Evolutionary conservation across 2,797 vertebrate species (phyloP), one percentile per base, ranked within the genome.

Genomic region (Eulemur coronatus): DNA sequence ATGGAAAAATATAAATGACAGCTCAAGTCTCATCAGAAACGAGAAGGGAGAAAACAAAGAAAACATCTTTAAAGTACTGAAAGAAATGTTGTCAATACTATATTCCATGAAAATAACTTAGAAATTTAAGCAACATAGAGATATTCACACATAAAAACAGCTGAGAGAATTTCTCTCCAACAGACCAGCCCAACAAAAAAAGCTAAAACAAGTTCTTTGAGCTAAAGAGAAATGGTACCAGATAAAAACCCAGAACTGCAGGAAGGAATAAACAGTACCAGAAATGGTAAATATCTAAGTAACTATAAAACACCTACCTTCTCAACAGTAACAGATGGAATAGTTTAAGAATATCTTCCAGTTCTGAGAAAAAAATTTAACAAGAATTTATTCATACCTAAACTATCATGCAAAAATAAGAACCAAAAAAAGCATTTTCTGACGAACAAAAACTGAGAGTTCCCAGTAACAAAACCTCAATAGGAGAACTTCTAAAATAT

Each of bases 71-170:
- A 78, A 87, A 76, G 30, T 41, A 14, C 69, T 78, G 33, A 52
- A 84, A 73, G 67, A 69, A 87, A 82, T 91, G n/a, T 8, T 50
- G 13, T 55, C 52, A 88, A 26, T 28, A 73, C 65, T 57, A 30
- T 59, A 78, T 59, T 24, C 38, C 81, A 59, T 38, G 22, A 93
- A 90, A 86, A 78, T 38, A 82, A 82, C 18, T 67, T 26, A 80
- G 13, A 43, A 38, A 92, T 52, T 61, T 75, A 38, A 85, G 79
- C 52, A 73, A 84, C 14, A 43, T 10, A 78, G 79, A 84, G 48
- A 89, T 13, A 96, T 67, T 89, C 78, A 73, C 28, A 89, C 43
- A 67, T 38, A 20, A 92, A 80, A 95, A 92, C 63, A 78, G 33
- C 63, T 63, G 7, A 78, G 61, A 78, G 63, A 78, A 46, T 46